Evolutionary conservation across 2,888 invertebrate genomes (phyloP), one percentile per base, ranked within the genome.

Genomic region (Seira musarum): DNA sequence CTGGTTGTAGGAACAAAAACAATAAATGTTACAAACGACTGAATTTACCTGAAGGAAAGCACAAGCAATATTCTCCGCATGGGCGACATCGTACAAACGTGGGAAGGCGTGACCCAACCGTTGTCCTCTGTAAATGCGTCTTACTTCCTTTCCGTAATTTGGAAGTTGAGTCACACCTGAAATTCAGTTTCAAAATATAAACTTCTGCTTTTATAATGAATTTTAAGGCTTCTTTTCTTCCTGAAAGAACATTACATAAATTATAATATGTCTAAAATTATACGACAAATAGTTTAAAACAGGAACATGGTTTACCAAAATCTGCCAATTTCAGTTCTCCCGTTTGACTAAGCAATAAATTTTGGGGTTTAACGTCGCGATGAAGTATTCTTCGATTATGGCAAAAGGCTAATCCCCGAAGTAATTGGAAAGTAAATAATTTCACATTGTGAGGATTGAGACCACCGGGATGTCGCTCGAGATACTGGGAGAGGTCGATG

Each of bases 291-390:
- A n/a, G n/a, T n/a, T n/a, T n/a, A n/a, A n/a, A n/a, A n/a, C n/a
- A n/a, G n/a, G n/a, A n/a, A n/a, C n/a, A n/a, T n/a, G n/a, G 57
- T 89, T 87, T 88, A 90, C 92, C 92, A 90, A 99, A 99, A 91
- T 99, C 99, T 53, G 99, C 99, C 88, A 99, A 91, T 90, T 99
- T 99, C 88, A 99, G 92, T 91, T 99, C 99, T 84, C 99, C 99
- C 88, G 94, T 93, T 89, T 97, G 95, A 90, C 97, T 97, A 89
- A 99, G 97, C 88, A 99, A 92, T 88, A 99, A 92, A 90, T 99
- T 99, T 90, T 99, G 99, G 68, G 99, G 99, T 89, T 99, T 99
- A 86, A 99, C 95, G 90, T 99, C 99, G 89, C 95, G 91, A 90
- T 99, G 99, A 88, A 99, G 92, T 86, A 99, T 98, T 89, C 97